phyloP scores from a whole-genome alignment of 2,113 vertebrate species.

The Epinephelus cyanopodus region DNA sequence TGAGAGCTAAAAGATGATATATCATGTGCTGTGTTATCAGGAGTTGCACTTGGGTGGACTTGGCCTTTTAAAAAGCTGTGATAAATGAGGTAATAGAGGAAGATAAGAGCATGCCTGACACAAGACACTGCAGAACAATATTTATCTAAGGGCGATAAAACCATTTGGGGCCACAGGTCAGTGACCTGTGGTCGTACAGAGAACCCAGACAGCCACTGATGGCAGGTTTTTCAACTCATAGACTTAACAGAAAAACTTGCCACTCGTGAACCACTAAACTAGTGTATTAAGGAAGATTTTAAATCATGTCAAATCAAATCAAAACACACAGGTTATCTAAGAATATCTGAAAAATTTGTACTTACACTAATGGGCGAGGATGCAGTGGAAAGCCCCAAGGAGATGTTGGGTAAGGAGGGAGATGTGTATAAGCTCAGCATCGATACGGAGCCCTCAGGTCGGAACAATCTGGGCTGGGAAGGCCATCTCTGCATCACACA shows the following conservation, averaged over 20 bases:
- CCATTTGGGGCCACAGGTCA: conserved; percentile 78
- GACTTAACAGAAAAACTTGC: conserved; percentile 26
- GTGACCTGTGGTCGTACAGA: conserved; percentile 63
- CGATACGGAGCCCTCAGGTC: conserved; percentile 93
- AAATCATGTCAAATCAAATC: conserved; percentile 16
- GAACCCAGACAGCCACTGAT: conserved; percentile 67
- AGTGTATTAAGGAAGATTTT: conserved; percentile 23
- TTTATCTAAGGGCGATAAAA: conserved; percentile 85
- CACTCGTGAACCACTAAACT: conserved; percentile 17
- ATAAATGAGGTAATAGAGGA: conserved; percentile 83
- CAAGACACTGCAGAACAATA: conserved; percentile 82
- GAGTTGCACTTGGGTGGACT: conserved; percentile 75
- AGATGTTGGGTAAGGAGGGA: conserved; percentile 97
- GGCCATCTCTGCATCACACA: conserved; percentile 89
- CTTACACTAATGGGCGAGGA: conserved; percentile 92
- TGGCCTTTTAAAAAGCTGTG: conserved; percentile 79
- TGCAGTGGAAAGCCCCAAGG: conserved; percentile 91
- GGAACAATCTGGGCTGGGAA: conserved; percentile 92
- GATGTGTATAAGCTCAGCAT: conserved; percentile 96
- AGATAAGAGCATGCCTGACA: conserved; percentile 79
- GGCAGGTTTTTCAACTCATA: conserved; percentile 59
- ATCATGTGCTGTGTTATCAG: conserved; percentile 73
- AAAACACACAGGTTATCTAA: conserved; percentile 16
- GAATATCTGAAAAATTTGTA: conserved; percentile 53
- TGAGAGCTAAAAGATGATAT: conserved; percentile 74